phyloP scores from a whole-genome alignment of 2,797 vertebrate species.

The Tokudaia muenninki region DNA sequence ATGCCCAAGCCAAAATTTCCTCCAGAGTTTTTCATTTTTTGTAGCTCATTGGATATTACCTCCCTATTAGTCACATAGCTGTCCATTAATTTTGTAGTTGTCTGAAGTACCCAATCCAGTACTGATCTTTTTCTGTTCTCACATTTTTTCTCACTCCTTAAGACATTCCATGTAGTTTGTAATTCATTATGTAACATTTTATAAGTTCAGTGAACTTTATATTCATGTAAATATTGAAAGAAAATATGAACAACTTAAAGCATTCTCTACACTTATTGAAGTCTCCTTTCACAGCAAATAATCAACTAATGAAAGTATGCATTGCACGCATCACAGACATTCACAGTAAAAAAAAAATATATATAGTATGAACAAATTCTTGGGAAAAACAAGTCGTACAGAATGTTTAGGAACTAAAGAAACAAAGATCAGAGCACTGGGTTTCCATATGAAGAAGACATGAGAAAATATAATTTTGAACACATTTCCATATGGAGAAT shows the following conservation, averaged over 20 bases:
- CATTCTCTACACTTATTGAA: not conserved
- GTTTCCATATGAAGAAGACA: not conserved
- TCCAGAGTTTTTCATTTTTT: not conserved
- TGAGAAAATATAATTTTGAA: not conserved
- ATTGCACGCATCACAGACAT: not conserved
- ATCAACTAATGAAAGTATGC: not conserved
- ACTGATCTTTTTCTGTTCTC: not conserved
- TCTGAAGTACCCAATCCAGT: not conserved
- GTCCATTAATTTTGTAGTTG: not conserved
- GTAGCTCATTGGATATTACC: not conserved
- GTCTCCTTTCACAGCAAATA: not conserved
- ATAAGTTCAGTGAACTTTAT: not conserved
- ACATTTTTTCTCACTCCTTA: not conserved
- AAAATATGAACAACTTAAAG: slow-evolving; percentile 1
- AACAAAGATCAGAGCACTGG: not conserved
- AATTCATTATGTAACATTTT: not conserved
- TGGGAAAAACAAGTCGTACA: not conserved
- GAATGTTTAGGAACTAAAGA: not conserved
- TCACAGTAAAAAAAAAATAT: not conserved
- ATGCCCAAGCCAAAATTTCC: not conserved
- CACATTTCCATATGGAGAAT: not conserved
- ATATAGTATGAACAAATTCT: not conserved
- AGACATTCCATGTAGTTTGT: not conserved
- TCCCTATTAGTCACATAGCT: not conserved
- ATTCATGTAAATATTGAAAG: not conserved